A percentile compares a stretch with the other conserved stretches of the same genome.
phyloP scores from a whole-genome alignment of 1,140 invertebrate species.

The Aphis craccivora region DNA sequence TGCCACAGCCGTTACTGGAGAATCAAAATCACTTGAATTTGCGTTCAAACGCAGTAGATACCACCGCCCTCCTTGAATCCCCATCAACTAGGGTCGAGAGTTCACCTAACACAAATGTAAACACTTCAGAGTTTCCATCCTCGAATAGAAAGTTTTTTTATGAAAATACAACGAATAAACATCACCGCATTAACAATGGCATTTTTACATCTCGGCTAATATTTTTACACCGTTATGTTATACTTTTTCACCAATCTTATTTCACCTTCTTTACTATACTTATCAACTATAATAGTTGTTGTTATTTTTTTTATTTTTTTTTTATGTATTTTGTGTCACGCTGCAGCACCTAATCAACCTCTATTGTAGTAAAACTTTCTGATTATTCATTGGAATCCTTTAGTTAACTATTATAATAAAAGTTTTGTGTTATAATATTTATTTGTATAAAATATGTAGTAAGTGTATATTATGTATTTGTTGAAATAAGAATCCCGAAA shows the following conservation, averaged over 20 bases:
- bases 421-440: background rate
- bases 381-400: background rate
- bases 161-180: background rate
- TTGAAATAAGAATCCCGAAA: background rate
- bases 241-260: background rate
- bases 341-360: background rate
- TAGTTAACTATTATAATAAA: background rate
- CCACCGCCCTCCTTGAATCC: background rate
- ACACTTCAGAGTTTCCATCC: background rate
- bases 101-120: background rate
- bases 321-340: background rate
- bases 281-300: background rate
- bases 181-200: background rate
- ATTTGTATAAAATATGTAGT: background rate
- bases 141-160: constrained; percentile 16
- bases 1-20: background rate
- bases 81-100: background rate
- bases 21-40: background rate
- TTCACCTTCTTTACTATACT: background rate
- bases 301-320: background rate
- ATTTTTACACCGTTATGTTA: background rate
- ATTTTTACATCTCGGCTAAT: background rate
- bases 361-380: background rate
- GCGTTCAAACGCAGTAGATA: background rate
- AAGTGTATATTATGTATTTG: background rate